Conservation (phyloP, 2,797 vertebrate species). For the Sebastes taczanowskii region DNA sequence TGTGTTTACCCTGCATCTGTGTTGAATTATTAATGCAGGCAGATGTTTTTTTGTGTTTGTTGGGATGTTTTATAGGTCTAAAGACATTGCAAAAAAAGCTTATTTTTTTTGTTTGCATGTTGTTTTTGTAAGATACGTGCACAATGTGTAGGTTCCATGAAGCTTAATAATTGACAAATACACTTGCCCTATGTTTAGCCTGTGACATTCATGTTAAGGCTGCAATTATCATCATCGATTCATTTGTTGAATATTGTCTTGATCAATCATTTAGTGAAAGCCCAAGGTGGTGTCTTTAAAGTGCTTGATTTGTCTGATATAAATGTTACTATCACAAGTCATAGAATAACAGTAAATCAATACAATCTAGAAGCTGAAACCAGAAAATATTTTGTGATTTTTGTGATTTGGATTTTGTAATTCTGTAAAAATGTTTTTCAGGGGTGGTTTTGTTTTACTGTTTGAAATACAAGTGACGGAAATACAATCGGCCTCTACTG, state of each 20-base stretch:
- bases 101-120: background rate
- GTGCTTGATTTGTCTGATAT: too few relatives aligned
- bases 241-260: background rate
- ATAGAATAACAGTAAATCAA: background rate
- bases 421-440: too few relatives aligned
- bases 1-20: background rate
- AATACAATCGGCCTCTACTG: too few relatives aligned
- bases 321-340: too few relatives aligned
- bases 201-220: background rate
- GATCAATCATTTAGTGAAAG: too few relatives aligned
- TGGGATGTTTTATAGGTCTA: background rate
- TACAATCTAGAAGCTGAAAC: background rate
- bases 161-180: background rate
- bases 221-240: background rate
- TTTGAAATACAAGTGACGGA: too few relatives aligned
- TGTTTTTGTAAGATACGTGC: background rate
- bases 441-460: too few relatives aligned
- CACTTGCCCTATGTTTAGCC: too few relatives aligned
- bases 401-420: too few relatives aligned
- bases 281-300: too few relatives aligned
- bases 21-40: background rate
- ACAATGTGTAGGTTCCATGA: background rate
- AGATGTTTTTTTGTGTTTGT: background rate
- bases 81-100: rapidly evolving
- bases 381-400: background rate